These are phyloP conservation scores for Gambelia wislizenii DNA, from an alignment of 2,797 vertebrate genomes.

Conservation along the genomic window DNA sequence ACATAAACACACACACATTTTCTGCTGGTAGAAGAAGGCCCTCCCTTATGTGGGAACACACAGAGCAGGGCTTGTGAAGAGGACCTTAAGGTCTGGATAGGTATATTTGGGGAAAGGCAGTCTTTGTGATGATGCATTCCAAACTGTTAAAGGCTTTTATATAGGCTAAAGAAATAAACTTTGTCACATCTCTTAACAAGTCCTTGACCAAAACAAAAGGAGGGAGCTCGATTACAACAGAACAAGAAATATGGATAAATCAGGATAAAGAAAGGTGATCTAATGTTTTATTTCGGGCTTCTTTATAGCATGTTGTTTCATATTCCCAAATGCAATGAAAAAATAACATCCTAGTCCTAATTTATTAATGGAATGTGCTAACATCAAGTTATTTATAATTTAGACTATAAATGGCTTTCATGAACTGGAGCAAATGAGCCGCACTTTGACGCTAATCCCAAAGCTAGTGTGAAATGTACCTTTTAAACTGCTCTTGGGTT, in stretches of 20 bases:
- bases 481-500: conserved; percentile 76
- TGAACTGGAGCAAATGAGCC: conserved; percentile 78
- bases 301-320: conserved; percentile 70
- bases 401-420: conserved; percentile 79
- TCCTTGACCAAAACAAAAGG: conserved; percentile 5
- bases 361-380: conserved; percentile 78
- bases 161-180: not conserved
- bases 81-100: not conserved
- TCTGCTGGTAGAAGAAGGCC: no score
- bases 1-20: no score
- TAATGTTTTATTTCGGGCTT: conserved; percentile 57
- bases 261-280: conserved; percentile 68
- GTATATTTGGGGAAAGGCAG: not conserved
- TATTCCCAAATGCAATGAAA: conserved; percentile 68
- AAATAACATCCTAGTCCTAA: conserved; percentile 72
- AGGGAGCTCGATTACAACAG: not conserved
- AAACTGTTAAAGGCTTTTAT: conserved; percentile 2
- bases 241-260: conserved; percentile 7
- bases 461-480: conserved; percentile 79
- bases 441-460: conserved; percentile 76
- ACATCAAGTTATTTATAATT: conserved; percentile 78
- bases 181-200: conserved; percentile 20
- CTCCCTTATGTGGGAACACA: not conserved
- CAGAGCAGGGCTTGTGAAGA: not conserved
- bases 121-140: not conserved